These are phyloP conservation scores for Chlamydotis undulata DNA, from an alignment of 2,113 vertebrate species.

Conservation along the genomic window DNA sequence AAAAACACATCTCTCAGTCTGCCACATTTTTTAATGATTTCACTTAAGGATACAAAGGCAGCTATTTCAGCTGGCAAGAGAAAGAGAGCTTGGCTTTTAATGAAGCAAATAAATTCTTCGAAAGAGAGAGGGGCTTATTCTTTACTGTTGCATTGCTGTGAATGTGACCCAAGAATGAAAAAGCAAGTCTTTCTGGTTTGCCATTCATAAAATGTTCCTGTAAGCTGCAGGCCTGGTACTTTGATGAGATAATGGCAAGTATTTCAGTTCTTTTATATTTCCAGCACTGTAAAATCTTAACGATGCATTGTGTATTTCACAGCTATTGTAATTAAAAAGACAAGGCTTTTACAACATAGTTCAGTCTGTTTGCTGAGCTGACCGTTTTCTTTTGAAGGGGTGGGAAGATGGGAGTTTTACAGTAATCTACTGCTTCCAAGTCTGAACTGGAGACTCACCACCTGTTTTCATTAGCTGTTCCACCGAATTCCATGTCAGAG, in stretches of 20 bases:
- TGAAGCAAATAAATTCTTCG: conserved; percentile 21
- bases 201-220: background rate
- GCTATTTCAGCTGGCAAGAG: conserved; percentile 29
- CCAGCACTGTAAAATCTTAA: background rate
- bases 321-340: conserved; percentile 4
- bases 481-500: conserved; percentile 32
- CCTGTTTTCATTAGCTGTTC: conserved; percentile 56
- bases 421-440: conserved; percentile 30
- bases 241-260: background rate
- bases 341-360: background rate
- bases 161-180: conserved; percentile 4
- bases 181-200: background rate
- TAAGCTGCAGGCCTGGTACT: background rate
- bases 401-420: conserved; percentile 50
- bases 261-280: background rate
- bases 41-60: conserved; percentile 23
- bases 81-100: conserved; percentile 28
- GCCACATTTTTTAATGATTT: conserved; percentile 17
- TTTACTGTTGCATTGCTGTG: background rate
- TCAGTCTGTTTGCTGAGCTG: background rate
- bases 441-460: conserved; percentile 60
- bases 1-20: conserved; percentile 52
- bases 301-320: background rate
- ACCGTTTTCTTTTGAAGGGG: conserved; percentile 16
- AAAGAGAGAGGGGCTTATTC: conserved; percentile 8